Conservation (phyloP, 1,140 invertebrate species). For the Sarcophaga peregrina region DNA sequence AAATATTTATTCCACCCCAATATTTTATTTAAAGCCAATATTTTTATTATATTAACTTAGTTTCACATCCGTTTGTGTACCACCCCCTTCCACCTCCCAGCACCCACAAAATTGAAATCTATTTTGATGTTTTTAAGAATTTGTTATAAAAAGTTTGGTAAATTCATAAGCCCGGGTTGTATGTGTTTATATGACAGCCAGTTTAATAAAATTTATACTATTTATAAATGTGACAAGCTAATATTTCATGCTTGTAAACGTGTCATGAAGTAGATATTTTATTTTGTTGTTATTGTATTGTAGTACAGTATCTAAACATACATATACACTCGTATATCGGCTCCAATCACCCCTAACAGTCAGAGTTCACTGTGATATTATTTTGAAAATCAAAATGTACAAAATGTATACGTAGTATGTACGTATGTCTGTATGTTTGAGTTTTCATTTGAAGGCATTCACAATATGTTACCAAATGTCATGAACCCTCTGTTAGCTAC, state of each 20-base stretch:
- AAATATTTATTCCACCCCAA: neutral
- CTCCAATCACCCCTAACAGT: neutral
- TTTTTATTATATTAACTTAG: neutral
- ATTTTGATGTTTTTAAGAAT: neutral
- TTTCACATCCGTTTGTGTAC: neutral
- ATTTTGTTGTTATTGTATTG: neutral
- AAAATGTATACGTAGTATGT: neutral
- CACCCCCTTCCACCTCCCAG: too few relatives aligned
- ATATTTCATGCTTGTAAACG: constrained; percentile 10
- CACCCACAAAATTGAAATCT: too few relatives aligned
- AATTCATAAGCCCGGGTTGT: neutral
- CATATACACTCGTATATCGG: neutral
- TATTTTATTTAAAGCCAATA: neutral
- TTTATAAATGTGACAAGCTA: constrained; percentile 15
- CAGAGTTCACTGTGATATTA: neutral
- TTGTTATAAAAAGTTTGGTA: neutral
- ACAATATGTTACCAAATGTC: constrained; percentile 3
- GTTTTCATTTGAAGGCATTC: neutral
- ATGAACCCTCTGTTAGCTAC: neutral
- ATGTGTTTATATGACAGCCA: neutral
- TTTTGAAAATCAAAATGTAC: neutral
- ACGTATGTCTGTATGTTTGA: neutral
- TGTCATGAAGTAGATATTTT: constrained; percentile 5
- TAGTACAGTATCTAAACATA: neutral
- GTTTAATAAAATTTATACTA: neutral